A percentile compares a stretch with the other conserved stretches of the same genome.
phyloP scores from a whole-genome alignment of 30 jellyfish, hydroid and myxozoan species.

The Cassiopea xamachana region DNA sequence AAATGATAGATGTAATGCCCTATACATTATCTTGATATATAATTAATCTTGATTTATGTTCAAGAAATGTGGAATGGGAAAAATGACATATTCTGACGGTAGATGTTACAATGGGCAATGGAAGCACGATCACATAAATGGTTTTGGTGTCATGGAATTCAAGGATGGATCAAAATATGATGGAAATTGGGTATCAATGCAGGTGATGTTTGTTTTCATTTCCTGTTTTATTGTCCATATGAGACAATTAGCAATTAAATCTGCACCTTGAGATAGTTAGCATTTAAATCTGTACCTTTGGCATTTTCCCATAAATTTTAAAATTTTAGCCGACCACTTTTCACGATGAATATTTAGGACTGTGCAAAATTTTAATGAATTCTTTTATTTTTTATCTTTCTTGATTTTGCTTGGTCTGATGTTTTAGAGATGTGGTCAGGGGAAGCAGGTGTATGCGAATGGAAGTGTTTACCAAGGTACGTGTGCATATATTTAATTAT shows the following conservation, averaged over 20 bases:
- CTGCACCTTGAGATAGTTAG: no score
- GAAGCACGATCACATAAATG: conserved; percentile 68
- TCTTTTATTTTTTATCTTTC: no score
- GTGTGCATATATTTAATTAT: not conserved
- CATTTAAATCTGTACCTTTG: no score
- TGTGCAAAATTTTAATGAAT: no score
- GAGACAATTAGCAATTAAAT: no score
- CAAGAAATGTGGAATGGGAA: conserved; percentile 85
- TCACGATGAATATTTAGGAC: no score
- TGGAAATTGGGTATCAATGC: conserved; percentile 70
- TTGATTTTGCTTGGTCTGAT: not conserved
- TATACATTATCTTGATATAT: not conserved
- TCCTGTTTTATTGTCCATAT: no score
- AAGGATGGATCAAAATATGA: conserved; percentile 78
- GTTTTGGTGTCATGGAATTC: conserved; percentile 72
- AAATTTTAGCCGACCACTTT: no score
- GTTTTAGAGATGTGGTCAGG: conserved; percentile 71
- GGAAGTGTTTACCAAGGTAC: conserved; percentile 63
- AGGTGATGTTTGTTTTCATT: conserved; percentile 27
- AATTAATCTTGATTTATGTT: not conserved
- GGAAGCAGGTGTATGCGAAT: conserved; percentile 35
- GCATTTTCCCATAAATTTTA: no score
- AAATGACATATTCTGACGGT: conserved; percentile 58
- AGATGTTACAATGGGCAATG: conserved; percentile 80
- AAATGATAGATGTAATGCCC: no score